phyloP scores from a whole-genome alignment of 2,113 vertebrate species.

The Lynx canadensis region DNA sequence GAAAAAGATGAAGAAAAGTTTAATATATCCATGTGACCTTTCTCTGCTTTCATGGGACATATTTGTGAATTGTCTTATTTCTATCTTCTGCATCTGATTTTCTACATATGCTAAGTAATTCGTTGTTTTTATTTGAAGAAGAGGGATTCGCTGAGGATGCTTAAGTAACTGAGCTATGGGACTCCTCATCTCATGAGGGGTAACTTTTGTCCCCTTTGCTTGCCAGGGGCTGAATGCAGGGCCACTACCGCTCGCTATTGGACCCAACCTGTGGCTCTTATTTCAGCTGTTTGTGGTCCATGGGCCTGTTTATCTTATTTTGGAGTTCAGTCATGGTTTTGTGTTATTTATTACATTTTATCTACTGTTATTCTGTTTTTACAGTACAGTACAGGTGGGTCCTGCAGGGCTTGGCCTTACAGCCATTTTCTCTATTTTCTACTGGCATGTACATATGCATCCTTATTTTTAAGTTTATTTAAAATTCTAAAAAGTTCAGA shows the following conservation, averaged over 20 bases:
- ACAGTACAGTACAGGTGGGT: background rate
- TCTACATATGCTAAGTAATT: background rate
- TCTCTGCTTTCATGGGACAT: background rate
- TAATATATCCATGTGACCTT: fast-evolving
- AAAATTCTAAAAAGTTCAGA: background rate
- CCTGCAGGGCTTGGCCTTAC: background rate
- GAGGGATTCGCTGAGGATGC: background rate
- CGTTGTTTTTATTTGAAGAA: background rate
- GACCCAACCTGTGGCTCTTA: background rate
- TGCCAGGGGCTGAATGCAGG: background rate
- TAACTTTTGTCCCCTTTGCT: background rate
- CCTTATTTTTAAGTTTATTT: background rate
- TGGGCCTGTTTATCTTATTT: background rate
- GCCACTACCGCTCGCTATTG: background rate
- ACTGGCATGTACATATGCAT: background rate
- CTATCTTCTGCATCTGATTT: background rate
- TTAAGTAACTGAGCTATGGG: background rate
- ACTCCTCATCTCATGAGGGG: background rate
- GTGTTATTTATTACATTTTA: background rate
- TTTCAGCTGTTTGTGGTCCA: background rate
- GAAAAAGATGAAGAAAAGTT: background rate
- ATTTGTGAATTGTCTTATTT: background rate
- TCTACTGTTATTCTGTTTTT: background rate
- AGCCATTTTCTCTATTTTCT: background rate
- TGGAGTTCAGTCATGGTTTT: background rate